Percentiles rank a stretch among this genome's conserved stretches.
phyloP scores from a whole-genome alignment of 2,113 vertebrate genomes.

The Phylloscopus trochiloides region DNA sequence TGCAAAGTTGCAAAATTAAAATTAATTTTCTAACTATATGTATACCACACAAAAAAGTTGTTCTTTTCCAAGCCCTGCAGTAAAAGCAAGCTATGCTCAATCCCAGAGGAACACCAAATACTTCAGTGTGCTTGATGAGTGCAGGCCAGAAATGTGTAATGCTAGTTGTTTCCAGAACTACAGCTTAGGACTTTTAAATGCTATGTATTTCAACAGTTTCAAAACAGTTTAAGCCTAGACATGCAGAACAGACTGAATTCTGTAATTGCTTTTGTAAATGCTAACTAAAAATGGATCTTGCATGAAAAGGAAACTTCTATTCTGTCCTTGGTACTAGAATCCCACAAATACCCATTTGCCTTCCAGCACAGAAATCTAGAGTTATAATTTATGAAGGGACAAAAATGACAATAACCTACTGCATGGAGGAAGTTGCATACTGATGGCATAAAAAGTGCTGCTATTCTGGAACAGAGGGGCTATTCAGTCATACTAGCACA shows the following conservation, averaged over 20 bases:
- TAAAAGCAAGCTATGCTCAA: background rate
- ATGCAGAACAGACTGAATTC: background rate
- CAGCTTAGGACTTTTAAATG: background rate
- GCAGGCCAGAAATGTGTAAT: background rate
- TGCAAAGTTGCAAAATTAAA: background rate
- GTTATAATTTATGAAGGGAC: background rate
- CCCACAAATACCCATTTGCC: background rate
- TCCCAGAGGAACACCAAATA: background rate
- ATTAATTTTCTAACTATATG: background rate
- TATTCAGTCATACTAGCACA: background rate
- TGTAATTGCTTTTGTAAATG: background rate
- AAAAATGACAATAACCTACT: background rate
- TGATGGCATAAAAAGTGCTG: background rate
- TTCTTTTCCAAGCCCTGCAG: background rate
- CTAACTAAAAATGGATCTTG: background rate
- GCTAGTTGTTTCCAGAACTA: background rate
- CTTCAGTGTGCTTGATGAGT: background rate
- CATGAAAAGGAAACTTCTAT: background rate
- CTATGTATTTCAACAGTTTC: background rate
- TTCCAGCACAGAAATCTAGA: background rate
- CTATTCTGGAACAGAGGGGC: background rate
- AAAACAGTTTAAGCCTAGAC: background rate
- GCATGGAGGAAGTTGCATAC: background rate
- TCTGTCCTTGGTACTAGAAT: background rate
- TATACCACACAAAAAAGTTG: background rate